Base-by-base conservation (phyloP, 2,888 invertebrate genomes). In the Salticus scenicus region DNA sequence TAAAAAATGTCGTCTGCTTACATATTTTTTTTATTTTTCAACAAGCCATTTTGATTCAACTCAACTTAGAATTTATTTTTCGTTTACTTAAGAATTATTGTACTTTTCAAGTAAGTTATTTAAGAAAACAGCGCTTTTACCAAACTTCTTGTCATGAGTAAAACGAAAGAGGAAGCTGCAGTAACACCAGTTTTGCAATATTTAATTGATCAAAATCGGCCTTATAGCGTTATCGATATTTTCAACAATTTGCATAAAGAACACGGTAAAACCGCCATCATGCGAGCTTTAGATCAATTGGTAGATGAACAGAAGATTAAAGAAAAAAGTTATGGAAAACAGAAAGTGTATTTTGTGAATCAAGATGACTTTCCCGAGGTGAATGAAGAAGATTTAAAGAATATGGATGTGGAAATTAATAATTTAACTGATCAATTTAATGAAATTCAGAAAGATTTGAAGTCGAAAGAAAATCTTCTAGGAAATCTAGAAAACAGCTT, bases 261-360 rank as follows among this genome's bases (percentile, higher is more conserved):
- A 87, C 93, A 93, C 89, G 93, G 88, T 14, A 97, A 97, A 92
- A 92, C 94, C 0, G 94, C 93, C 0, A 92, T 97, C 47, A 95
- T 95, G 90, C 96, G 95, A 91, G 93, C 94, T 0, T 91, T 97
- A 63, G 96, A 97, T 89, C 92, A 93, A 74, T 91, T 97, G 87
- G 94, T 94, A 33, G 92, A 88, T 87, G 92, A 93, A 63, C 93
- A 93, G 0, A 91, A 92, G 91, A 93, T 96, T 42, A 92, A 92
- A 87, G 95, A 95, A 90, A 96, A 96, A 91, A 91, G 93, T 41
- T 96, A 96, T 91, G 96, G 96, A 4, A 97, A 97, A 91, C 96
- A 97, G 91, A 97, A 96, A 92, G 94, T 97, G n/a, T 97, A 96
- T 90, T 95, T 94, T 87, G 93, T 94, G 42, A 92, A 94, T 89